Evolutionary conservation across 1,140 invertebrate genomes (phyloP).

Genomic region (Cherax destructor): DNA sequence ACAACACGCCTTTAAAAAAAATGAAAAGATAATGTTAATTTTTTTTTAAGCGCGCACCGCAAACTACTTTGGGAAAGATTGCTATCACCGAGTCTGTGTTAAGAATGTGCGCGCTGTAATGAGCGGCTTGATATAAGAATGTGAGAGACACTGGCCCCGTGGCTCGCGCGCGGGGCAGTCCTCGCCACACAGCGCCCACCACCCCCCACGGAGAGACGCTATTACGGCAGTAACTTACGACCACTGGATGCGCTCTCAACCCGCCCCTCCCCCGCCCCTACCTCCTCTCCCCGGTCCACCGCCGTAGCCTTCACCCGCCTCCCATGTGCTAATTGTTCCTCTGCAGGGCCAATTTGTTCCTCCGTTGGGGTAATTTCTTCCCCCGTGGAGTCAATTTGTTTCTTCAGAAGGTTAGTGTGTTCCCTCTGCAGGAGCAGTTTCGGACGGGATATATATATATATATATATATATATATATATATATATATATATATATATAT

Average conservation of each 20-base stretch:
- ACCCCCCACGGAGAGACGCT: background rate
- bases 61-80: background rate
- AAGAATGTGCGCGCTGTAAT: background rate
- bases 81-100: background rate
- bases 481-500: constrained; percentile 8
- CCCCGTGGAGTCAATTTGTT: background rate
- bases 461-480: constrained; percentile 45
- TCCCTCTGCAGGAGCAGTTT: background rate
- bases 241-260: background rate
- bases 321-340: background rate
- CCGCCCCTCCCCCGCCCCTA: background rate
- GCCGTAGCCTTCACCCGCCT: background rate
- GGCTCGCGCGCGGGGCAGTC: too few species aligned
- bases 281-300: background rate
- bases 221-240: background rate
- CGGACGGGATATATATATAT: constrained; percentile 1
- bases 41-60: background rate
- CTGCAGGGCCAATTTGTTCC: background rate
- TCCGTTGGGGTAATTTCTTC: background rate
- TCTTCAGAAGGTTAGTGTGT: background rate
- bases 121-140: background rate
- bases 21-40: background rate
- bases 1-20: background rate
- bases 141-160: background rate
- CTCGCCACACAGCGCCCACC: background rate